Conservation (phyloP, 2,797 vertebrate genomes). For the Rhodeus uyekii region DNA sequence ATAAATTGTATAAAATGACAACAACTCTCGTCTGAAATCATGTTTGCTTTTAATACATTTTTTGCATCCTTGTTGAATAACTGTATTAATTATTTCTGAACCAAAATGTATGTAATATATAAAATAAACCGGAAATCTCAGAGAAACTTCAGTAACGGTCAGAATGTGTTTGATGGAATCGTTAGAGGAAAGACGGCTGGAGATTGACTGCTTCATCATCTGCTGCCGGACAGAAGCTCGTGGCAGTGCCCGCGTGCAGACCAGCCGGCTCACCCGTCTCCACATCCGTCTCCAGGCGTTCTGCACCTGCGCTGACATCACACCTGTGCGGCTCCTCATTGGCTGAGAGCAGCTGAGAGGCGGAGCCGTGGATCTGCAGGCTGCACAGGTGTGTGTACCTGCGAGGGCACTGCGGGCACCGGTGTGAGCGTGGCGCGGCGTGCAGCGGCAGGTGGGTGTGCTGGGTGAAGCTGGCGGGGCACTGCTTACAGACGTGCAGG, state of each 20-base stretch:
- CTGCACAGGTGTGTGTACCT: conserved; percentile 91
- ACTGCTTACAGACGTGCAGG: conserved; percentile 91
- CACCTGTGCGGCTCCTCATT: conserved; percentile 91
- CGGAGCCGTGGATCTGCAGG: conserved; percentile 85
- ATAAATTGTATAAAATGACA: neutral
- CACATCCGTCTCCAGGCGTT: conserved; percentile 82
- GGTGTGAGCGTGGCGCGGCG: conserved; percentile 85
- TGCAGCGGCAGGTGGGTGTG: conserved; percentile 94
- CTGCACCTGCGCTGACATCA: conserved; percentile 89
- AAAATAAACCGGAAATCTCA: too few species aligned
- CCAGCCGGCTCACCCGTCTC: too few species aligned
- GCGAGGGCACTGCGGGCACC: conserved; percentile 86
- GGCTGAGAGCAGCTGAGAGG: conserved; percentile 84
- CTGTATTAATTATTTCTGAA: too few species aligned
- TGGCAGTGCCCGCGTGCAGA: too few species aligned
- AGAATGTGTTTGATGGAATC: too few species aligned
- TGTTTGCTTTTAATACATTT: too few species aligned
- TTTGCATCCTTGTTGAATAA: too few species aligned
- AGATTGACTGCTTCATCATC: too few species aligned
- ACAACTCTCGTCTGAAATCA: neutral
- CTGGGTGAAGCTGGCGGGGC: conserved; percentile 92
- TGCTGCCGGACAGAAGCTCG: too few species aligned
- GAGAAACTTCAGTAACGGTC: too few species aligned
- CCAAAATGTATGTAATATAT: too few species aligned
- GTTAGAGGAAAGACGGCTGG: too few species aligned